Percentiles rank a stretch among this genome's conserved stretches.
These are phyloP conservation scores for Polyploca ridens DNA, from an alignment of 2,888 invertebrate genomes.

Conservation along the genomic window DNA sequence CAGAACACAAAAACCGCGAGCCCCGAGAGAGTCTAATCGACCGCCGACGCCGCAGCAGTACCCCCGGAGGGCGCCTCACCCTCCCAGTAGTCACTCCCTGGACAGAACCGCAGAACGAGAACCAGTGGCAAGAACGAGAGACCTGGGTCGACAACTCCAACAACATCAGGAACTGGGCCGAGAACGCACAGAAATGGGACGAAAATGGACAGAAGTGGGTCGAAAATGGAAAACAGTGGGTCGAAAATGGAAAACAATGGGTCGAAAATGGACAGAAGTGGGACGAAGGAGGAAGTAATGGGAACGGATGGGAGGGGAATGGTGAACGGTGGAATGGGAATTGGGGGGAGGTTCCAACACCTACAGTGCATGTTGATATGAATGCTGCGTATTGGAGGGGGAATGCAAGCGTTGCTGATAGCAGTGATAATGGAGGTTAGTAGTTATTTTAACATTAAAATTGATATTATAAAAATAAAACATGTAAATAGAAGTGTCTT, in stretches of 20 bases:
- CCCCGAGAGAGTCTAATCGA: conserved; percentile 67
- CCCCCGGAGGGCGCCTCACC: conserved; percentile 69
- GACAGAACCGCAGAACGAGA: conserved; percentile 33
- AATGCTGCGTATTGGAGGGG: conserved; percentile 75
- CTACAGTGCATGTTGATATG: conserved; percentile 76
- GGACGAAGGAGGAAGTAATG: conserved; percentile 55
- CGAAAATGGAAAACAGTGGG: conserved; percentile 53
- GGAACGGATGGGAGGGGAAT: conserved; percentile 61
- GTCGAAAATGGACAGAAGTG: conserved; percentile 50
- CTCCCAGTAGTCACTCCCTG: conserved; percentile 60
- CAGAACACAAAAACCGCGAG: conserved; percentile 68
- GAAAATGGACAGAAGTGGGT: conserved; percentile 53
- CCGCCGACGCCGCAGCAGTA: conserved; percentile 70
- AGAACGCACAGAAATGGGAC: conserved; percentile 65
- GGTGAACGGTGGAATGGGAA: conserved; percentile 65
- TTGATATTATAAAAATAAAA: no score
- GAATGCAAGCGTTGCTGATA: conserved; percentile 74
- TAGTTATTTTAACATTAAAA: no score
- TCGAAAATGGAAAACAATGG: conserved; percentile 56
- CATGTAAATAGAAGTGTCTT: no score
- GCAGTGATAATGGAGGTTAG: conserved; percentile 79
- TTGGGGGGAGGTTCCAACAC: conserved; percentile 75
- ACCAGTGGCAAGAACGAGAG: conserved; percentile 60
- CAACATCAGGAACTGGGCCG: conserved; percentile 70
- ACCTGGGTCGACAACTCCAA: conserved; percentile 73